Conservation (phyloP, 2,113 vertebrate species). For the Hyperoodon ampullatus region DNA sequence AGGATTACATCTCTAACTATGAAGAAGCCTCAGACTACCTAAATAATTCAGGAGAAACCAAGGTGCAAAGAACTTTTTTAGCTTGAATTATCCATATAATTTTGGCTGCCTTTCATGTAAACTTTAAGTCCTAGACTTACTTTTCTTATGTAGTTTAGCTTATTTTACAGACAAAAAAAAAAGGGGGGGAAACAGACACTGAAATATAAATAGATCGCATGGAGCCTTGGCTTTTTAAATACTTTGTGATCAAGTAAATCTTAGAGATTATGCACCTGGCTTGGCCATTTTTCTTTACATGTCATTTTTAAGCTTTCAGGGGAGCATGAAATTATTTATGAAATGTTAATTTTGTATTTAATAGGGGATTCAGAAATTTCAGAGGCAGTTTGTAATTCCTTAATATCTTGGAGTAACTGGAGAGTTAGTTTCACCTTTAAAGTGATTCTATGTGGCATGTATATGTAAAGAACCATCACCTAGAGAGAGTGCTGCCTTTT, state of each 20-base stretch:
- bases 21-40: not conserved
- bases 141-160: constrained; percentile 35
- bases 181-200: not conserved
- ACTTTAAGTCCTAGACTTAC: constrained; percentile 5
- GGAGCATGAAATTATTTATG: not conserved
- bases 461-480: not conserved
- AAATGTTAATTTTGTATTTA: constrained; percentile 39
- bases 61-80: not conserved
- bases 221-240: constrained; percentile 18
- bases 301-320: constrained; percentile 32
- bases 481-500: not conserved
- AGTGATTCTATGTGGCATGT: not conserved
- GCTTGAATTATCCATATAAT: not conserved
- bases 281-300: constrained; percentile 6
- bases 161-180: not conserved
- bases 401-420: not conserved
- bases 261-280: not conserved
- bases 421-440: not conserved
- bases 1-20: not conserved
- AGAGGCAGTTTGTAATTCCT: not conserved
- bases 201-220: not conserved
- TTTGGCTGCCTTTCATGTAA: not conserved
- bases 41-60: constrained; percentile 14
- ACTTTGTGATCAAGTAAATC: constrained; percentile 22
- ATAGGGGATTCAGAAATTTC: constrained; percentile 26